A percentile compares a stretch with the other conserved stretches of the same genome.
These are phyloP conservation scores for Selene dorsalis DNA, from an alignment of 2,797 vertebrate genomes.

Conservation along the genomic window DNA sequence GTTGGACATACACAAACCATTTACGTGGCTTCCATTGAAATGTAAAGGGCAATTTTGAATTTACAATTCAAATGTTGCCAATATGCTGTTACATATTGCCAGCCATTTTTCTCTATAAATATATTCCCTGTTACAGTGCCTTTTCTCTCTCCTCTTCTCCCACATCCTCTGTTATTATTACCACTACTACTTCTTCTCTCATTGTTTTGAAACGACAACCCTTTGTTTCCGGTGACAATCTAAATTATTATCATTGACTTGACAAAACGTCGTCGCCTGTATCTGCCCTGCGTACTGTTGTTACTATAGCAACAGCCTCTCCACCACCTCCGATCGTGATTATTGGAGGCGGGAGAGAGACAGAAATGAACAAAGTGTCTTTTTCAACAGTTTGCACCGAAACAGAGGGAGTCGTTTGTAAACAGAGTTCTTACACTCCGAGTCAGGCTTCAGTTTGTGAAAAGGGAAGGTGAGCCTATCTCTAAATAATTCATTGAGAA, in stretches of 20 bases:
- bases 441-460: background rate
- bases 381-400: background rate
- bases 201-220: slow-evolving; percentile 40
- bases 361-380: background rate
- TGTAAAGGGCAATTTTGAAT: no score
- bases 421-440: background rate
- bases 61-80: no score
- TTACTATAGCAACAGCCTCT: slow-evolving; percentile 80
- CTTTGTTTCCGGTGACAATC: background rate
- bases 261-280: background rate
- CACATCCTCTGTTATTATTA: no score
- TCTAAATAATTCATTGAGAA: slow-evolving; percentile 60
- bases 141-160: no score
- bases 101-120: no score
- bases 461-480: slow-evolving; percentile 23
- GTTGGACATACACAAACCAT: no score
- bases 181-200: background rate
- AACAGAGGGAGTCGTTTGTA: background rate
- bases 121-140: no score
- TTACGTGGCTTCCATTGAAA: no score
- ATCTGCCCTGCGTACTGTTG: slow-evolving; percentile 58
- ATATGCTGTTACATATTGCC: no score
- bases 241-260: background rate
- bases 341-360: slow-evolving; percentile 21
- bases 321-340: slow-evolving; percentile 23